These are phyloP conservation scores for Bhutanitis thaidina DNA, from an alignment of 2,888 invertebrate genomes.

Conservation along the genomic window DNA sequence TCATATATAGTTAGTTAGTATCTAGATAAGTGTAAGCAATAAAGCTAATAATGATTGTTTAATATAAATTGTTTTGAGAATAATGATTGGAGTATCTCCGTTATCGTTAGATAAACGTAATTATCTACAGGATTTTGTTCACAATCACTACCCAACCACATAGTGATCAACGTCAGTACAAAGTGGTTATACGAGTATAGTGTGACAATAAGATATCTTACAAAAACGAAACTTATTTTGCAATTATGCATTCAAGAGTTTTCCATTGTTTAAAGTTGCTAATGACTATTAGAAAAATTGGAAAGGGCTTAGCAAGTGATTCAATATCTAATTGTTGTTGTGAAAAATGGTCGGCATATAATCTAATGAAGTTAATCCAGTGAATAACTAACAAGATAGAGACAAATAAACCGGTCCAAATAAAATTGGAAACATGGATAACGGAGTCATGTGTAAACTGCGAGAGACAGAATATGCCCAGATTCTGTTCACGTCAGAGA, in stretches of 20 bases:
- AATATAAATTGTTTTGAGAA: constrained; percentile 7
- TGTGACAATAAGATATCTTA: neutral
- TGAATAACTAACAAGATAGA: too few species aligned
- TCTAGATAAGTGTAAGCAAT: constrained; percentile 6
- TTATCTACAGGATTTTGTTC: constrained; percentile 10
- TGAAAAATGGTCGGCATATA: too few species aligned
- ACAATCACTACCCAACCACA: constrained; percentile 6
- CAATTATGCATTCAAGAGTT: neutral
- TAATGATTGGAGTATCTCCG: constrained; percentile 11
- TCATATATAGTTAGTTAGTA: neutral
- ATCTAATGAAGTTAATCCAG: too few species aligned
- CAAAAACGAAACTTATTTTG: neutral
- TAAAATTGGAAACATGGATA: neutral
- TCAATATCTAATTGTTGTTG: too few species aligned
- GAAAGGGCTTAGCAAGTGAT: too few species aligned
- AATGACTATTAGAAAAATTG: neutral
- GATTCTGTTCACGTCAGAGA: constrained; percentile 19
- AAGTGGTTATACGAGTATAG: neutral
- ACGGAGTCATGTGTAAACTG: neutral
- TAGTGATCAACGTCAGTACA: neutral
- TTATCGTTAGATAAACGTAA: constrained; percentile 14
- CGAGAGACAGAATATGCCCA: neutral
- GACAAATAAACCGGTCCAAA: too few species aligned
- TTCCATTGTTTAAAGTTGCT: neutral
- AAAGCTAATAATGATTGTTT: constrained; percentile 7